Evolutionary conservation across 2,797 vertebrate genomes (phyloP), one percentile per base, ranked within the genome.

Genomic region (Silurus lanzhouensis): DNA sequence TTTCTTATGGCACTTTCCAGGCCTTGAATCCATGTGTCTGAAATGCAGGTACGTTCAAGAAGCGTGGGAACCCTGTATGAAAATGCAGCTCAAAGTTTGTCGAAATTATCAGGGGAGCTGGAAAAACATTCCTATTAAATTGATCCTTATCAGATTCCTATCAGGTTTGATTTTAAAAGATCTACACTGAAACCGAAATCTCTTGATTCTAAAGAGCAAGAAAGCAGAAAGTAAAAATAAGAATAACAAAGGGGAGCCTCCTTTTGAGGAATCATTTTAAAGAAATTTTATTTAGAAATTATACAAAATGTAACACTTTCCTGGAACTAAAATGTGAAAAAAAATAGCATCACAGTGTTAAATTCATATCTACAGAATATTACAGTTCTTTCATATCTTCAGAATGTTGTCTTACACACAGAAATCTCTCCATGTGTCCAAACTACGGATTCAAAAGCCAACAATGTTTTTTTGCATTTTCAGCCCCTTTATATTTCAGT

Each of bases 371-470:
- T 74, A 17, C 27, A 66, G 57, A 64, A n/a, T 57, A 64, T 44
- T 46, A n/a, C 20, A 81, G 84, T 64, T 66, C 14, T 79, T 63
- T 79, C 58, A n/a, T 63, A 25, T 61, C 60, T 85, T 10, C 13
- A 75, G 25, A 55, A 27, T 15, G 27, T 14, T 38, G 1, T 0
- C 3, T 14, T 17, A 38, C 10, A 13, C 61, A 64, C 38, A 80
- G 27, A 25, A 63, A 63, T 17, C 61, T 27, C 31, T 63, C 19
- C 75, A 22, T 0, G 17, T 55, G 20, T 77, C 57, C 57, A 48
- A 48, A 25, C 60, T 60, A 38, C 75, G 7, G 44, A 78, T 22
- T 13, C n/a, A 79, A 84, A 71, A 70, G 2, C 5, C 20, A 74
- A 25, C 20, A 31, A 22, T 8, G 27, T 57, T 15, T 61, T 44